Conservation (phyloP, 2,888 invertebrate genomes). For the Leistus spinibarbis region DNA sequence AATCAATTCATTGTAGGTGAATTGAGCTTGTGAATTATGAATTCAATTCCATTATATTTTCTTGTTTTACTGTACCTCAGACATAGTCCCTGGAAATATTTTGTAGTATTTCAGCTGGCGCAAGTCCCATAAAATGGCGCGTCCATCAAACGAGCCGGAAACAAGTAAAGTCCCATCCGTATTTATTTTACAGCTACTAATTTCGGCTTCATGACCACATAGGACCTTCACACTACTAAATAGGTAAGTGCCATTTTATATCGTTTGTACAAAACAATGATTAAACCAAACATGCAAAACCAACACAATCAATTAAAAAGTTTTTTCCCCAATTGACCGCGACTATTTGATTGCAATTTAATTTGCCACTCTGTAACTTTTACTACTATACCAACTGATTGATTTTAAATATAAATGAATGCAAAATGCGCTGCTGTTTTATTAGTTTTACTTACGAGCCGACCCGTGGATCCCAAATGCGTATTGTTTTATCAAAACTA, state of each 20-base stretch:
- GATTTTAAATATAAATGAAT: neutral
- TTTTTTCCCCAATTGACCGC: neutral
- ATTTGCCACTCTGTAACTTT: conserved; percentile 57
- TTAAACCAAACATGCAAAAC: neutral
- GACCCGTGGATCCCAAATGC: conserved; percentile 71
- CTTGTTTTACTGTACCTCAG: too few species aligned
- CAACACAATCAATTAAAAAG: neutral
- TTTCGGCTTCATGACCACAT: conserved; percentile 69
- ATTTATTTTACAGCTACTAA: conserved; percentile 73
- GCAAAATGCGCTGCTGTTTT: too few species aligned
- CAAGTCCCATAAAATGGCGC: conserved; percentile 76
- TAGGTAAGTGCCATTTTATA: neutral
- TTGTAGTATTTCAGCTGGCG: conserved; percentile 64
- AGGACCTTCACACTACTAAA: conserved; percentile 24
- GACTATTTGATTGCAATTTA: neutral
- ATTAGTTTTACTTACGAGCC: conserved; percentile 59
- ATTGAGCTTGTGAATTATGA: neutral
- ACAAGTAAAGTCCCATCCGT: conserved; percentile 70
- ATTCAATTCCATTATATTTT: too few species aligned
- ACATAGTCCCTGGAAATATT: conserved; percentile 4
- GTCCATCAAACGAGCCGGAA: conserved; percentile 80
- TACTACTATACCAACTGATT: conserved; percentile 54
- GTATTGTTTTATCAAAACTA: conserved; percentile 72
- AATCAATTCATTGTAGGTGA: too few species aligned
- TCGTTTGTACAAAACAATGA: neutral